Conservation (phyloP, 2,113 vertebrate species). For the Ardeotis arabs region DNA sequence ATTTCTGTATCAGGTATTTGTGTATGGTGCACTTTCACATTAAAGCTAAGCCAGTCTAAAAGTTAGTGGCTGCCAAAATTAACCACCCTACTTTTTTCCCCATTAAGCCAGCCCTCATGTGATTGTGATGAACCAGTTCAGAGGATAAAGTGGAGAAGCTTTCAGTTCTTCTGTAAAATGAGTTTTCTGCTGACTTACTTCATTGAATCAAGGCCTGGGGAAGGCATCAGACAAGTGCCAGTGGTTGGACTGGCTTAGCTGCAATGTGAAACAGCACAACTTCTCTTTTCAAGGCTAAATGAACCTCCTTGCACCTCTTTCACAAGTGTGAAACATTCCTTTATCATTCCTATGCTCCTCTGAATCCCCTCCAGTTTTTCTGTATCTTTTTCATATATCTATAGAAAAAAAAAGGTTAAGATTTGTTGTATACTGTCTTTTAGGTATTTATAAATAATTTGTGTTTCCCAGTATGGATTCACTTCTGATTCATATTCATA, state of each 20-base stretch:
- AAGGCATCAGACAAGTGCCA: neutral
- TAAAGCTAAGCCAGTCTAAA: neutral
- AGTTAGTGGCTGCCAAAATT: neutral
- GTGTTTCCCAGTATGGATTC: neutral
- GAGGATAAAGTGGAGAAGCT: neutral
- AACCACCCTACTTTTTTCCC: neutral
- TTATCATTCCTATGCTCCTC: neutral
- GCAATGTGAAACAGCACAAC: neutral
- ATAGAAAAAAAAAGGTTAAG: neutral
- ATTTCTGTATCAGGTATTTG: neutral
- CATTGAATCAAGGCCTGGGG: neutral
- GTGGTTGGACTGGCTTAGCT: neutral
- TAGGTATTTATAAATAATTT: conserved; percentile 12
- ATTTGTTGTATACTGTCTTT: neutral
- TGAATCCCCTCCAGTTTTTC: neutral
- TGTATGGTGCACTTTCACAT: neutral
- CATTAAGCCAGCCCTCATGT: neutral
- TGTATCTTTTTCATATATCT: neutral
- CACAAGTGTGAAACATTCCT: too few relatives aligned
- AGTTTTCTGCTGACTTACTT: neutral
- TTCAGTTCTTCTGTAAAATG: neutral
- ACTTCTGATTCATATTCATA: neutral
- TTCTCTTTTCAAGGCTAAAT: neutral
- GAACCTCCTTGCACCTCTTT: neutral
- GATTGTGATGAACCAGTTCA: neutral